These are phyloP conservation scores for Gonatopus flavifemur DNA, from an alignment of 1,140 invertebrate species.

Conservation along the genomic window DNA sequence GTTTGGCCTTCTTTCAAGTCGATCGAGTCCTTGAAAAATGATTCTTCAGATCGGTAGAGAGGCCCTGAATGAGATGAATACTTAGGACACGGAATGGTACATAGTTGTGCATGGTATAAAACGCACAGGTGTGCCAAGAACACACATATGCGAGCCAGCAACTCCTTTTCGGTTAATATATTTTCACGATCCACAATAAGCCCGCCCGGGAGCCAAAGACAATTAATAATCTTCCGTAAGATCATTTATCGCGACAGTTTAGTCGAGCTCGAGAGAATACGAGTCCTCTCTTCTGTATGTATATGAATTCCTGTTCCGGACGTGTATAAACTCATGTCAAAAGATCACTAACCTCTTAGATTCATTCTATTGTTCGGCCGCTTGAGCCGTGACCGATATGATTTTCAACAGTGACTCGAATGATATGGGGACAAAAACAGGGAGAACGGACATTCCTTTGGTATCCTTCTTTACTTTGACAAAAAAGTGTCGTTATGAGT, in stretches of 20 bases:
- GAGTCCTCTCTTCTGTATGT: background rate
- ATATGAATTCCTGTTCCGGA: background rate
- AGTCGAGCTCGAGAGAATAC: slow-evolving; percentile 23
- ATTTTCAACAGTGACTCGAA: slow-evolving; percentile 50
- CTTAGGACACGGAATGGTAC: slow-evolving; percentile 1
- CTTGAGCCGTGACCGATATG: slow-evolving; percentile 55
- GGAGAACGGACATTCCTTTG: background rate
- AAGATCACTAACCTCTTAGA: background rate
- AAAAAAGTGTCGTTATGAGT: too few species aligned
- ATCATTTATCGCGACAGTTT: slow-evolving; percentile 61
- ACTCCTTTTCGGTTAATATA: slow-evolving; percentile 47
- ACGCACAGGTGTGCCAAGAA: background rate
- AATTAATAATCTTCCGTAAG: slow-evolving; percentile 57
- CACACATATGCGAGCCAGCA: slow-evolving; percentile 25
- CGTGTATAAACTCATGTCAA: too few species aligned
- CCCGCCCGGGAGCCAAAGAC: slow-evolving; percentile 47
- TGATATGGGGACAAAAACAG: too few species aligned
- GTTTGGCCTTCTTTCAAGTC: too few species aligned
- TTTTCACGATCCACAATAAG: slow-evolving; percentile 55
- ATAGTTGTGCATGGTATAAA: slow-evolving; percentile 2
- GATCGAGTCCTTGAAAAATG: slow-evolving; percentile 56
- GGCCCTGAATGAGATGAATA: background rate
- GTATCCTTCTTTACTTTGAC: too few species aligned
- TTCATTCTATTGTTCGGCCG: slow-evolving; percentile 48
- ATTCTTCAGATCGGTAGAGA: slow-evolving; percentile 24